Base-by-base conservation (phyloP, 2,797 vertebrate species). In the Zenarchopterus dispar region DNA sequence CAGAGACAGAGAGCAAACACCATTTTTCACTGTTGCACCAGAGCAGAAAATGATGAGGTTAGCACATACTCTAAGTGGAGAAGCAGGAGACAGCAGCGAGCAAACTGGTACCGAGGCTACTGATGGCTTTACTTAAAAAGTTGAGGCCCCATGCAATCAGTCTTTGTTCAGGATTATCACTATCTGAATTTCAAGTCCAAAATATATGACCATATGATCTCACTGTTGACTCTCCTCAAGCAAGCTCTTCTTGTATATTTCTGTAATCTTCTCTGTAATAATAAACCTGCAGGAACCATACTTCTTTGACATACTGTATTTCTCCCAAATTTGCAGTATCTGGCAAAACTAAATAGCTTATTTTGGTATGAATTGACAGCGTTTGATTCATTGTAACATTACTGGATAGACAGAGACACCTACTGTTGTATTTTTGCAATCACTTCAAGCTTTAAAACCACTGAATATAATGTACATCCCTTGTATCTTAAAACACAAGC, bases 361-460 rank as follows among this genome's bases (percentile, higher is more conserved):
- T 49, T 9, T 24, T 28, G n/a, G 51, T 26, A 1, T 28, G 1
- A 17, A n/a, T 54, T 48, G 2, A 48, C 56, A 36, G 9, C 5
- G 13, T 19, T 7, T 28, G 3, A 45, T 5, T 48, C 16, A 46
- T 2, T n/a, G 54, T 17, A 9, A 57, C 43, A 66, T 88, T 44
- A 46, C 48, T 91, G 86, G 79, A 77, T 69, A 84, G 69, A 89
- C 77, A 88, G 91, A 85, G 90, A 89, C 92, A 80, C 90, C 90
- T 56, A 21, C 77, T 92, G 93, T 91, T 66, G 8, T 10, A 13
- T 52, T 57, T 39, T 0, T 60, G 80, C 13, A n/a, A 26, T 66
- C 83, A 64, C 90, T 72, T 53, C 46, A 50, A 57, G 36, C 33
- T 65, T 28, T 4, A 41, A 22, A 65, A 52, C 15, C 26, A 15